Conservation (phyloP, 2,797 vertebrate species). For the Netta rufina region DNA sequence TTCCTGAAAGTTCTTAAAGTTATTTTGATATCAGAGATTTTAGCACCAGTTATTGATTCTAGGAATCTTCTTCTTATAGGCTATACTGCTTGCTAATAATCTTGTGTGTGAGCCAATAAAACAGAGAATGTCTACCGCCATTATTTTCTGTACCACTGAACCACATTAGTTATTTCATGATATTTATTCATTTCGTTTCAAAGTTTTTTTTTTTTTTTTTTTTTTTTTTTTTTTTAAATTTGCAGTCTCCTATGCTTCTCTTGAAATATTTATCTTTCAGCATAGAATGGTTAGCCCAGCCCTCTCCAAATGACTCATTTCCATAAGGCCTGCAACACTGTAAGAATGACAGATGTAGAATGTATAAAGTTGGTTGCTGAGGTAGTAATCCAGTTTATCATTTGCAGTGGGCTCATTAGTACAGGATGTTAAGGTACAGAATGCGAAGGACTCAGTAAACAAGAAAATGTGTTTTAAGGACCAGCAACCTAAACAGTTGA, state of each 20-base stretch:
- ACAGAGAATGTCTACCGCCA: background rate
- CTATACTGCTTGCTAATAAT: background rate
- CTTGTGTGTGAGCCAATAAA: background rate
- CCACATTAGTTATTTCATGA: background rate
- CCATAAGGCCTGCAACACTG: background rate
- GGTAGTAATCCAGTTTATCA: background rate
- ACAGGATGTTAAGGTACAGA: background rate
- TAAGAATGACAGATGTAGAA: background rate
- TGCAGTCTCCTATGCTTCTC: background rate
- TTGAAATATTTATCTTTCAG: rapidly evolving
- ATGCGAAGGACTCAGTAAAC: background rate
- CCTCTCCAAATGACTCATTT: background rate
- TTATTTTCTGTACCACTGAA: background rate
- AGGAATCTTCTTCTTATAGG: background rate
- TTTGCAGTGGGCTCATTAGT: background rate
- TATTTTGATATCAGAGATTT: background rate
- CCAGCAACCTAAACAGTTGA: background rate
- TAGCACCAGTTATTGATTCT: background rate
- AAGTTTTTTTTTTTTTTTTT: too few species aligned
- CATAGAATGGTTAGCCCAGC: background rate
- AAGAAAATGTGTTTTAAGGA: background rate
- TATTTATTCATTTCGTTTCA: background rate
- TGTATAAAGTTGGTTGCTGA: background rate
- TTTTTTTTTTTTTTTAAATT: background rate
- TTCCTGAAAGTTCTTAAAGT: background rate